These are phyloP conservation scores for Drosophila nigricruria DNA, from an alignment of 2,888 invertebrate species.

Conservation along the genomic window DNA sequence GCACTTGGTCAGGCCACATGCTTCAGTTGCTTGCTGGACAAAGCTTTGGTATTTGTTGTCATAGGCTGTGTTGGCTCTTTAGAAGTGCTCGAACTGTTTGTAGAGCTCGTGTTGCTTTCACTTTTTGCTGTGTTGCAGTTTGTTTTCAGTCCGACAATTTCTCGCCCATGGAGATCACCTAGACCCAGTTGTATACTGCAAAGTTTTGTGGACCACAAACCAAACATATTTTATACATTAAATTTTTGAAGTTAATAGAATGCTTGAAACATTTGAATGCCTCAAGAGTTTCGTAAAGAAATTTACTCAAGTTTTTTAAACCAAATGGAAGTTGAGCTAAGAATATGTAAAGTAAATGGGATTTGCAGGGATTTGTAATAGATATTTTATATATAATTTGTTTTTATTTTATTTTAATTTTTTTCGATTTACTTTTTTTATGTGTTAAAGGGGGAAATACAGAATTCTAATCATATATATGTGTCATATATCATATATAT, in stretches of 20 bases:
- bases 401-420: background rate
- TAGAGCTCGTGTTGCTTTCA: constrained; percentile 8
- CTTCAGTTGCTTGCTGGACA: background rate
- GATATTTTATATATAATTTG: background rate
- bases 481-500: background rate
- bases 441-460: too few relatives aligned
- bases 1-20: constrained; percentile 1
- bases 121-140: background rate
- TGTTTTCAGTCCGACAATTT: background rate
- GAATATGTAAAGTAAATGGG: too few relatives aligned
- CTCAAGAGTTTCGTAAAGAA: background rate
- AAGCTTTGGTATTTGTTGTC: constrained; percentile 1
- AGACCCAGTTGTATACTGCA: background rate
- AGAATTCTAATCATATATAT: background rate
- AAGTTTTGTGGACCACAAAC: background rate
- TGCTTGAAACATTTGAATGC: background rate
- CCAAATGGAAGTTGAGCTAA: background rate
- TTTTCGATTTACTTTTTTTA: background rate
- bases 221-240: background rate
- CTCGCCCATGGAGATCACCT: background rate
- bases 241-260: background rate
- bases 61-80: constrained; percentile 2
- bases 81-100: constrained; percentile 11
- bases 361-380: background rate
- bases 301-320: background rate